phyloP scores from a whole-genome alignment of 2,113 vertebrate species.

The Menidia beryllina region DNA sequence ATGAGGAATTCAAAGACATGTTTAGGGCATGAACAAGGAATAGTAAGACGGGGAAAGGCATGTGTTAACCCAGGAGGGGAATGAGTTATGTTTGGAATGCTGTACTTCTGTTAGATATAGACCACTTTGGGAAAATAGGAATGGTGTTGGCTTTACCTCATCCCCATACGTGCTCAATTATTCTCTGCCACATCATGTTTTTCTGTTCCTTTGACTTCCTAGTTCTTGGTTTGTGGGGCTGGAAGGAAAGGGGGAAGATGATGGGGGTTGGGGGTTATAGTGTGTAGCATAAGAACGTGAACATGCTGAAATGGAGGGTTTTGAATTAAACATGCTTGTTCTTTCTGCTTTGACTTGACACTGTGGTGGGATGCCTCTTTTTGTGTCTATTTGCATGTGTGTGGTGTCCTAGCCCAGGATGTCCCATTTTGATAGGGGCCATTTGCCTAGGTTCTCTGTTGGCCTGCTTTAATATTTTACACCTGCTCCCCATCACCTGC shows the following conservation, averaged over 20 bases:
- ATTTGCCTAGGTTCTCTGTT: conserved; percentile 67
- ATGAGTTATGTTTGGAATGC: conserved; percentile 59
- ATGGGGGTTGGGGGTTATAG: conserved; percentile 38
- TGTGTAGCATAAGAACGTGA: conserved; percentile 62
- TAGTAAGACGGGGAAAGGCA: conserved; percentile 21
- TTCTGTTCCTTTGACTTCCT: conserved; percentile 39
- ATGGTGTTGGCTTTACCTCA: conserved; percentile 55
- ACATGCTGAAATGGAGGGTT: conserved; percentile 76
- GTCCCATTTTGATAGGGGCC: conserved; percentile 69
- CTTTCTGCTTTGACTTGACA: conserved; percentile 60
- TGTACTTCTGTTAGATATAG: conserved; percentile 64
- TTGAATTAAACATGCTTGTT: conserved; percentile 80
- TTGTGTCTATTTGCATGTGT: conserved; percentile 36
- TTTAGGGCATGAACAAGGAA: conserved; percentile 16
- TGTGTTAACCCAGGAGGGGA: conserved; percentile 50
- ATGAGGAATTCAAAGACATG: conserved; percentile 17
- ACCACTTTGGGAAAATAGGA: conserved; percentile 63
- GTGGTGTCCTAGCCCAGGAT: conserved; percentile 55
- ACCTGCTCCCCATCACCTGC: conserved; percentile 70
- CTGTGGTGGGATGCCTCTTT: conserved; percentile 54
- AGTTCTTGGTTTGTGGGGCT: conserved; percentile 19
- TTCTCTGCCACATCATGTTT: conserved; percentile 38
- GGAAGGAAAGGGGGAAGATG: conserved; percentile 2
- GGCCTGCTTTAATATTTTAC: conserved; percentile 72
- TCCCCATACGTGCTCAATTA: conserved; percentile 24